phyloP scores from a whole-genome alignment of 2,797 vertebrate genomes.

The Pempheris klunzingeri region DNA sequence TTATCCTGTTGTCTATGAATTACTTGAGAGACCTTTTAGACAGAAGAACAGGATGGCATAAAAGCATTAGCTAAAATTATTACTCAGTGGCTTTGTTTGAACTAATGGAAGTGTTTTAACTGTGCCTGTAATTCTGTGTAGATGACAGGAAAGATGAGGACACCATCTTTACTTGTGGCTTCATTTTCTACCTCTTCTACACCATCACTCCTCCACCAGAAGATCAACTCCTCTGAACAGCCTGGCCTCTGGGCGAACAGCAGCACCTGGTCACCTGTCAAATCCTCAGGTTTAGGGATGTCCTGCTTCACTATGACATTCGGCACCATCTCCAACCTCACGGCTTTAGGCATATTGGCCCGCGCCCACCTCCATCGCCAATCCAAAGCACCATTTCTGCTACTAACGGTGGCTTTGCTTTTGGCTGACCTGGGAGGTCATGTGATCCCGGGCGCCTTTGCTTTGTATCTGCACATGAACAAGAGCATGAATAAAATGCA shows the following conservation, averaged over 20 bases:
- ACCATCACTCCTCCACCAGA: conserved; percentile 34
- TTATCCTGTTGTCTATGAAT: neutral
- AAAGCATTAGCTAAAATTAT: neutral
- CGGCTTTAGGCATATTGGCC: conserved; percentile 77
- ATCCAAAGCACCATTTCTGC: conserved; percentile 80
- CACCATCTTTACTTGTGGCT: conserved; percentile 39
- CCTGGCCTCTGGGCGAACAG: conserved; percentile 41
- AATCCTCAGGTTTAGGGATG: conserved; percentile 58
- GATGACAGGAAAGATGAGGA: conserved; percentile 59
- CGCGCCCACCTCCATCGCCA: conserved; percentile 60
- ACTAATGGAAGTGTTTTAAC: conserved; percentile 3
- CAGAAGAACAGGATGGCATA: neutral
- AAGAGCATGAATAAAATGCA: conserved; percentile 7
- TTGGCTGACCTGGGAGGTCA: conserved; percentile 82
- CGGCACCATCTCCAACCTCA: conserved; percentile 81
- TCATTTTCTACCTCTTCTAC: conserved; percentile 36
- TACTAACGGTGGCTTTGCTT: conserved; percentile 78
- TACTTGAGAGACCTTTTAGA: conserved; percentile 6
- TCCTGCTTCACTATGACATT: conserved; percentile 84
- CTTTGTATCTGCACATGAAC: conserved; percentile 75
- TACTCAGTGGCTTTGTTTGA: neutral
- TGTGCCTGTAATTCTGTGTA: conserved; percentile 49
- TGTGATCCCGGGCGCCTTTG: conserved; percentile 80
- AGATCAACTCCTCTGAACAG: conserved; percentile 59
- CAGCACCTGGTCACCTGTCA: conserved; percentile 12